phyloP scores from a whole-genome alignment of 2,113 vertebrate species.

The Pelecanoides urinatrix region DNA sequence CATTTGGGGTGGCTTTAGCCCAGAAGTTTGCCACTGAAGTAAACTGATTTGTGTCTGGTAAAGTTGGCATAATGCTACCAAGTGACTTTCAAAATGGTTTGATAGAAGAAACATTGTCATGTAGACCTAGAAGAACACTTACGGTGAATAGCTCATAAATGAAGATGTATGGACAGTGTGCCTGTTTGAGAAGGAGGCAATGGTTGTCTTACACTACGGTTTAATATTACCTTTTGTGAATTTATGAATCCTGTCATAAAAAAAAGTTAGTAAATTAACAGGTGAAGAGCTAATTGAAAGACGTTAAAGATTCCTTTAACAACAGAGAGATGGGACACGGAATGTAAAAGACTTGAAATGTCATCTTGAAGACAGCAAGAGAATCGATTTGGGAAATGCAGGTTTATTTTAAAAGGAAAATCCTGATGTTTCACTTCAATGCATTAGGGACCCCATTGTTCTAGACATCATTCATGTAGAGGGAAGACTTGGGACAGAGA shows the following conservation, averaged over 20 bases:
- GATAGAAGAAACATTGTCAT: neutral
- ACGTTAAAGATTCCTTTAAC: neutral
- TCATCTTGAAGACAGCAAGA: neutral
- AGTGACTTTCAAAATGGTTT: too few species aligned
- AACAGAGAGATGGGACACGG: neutral
- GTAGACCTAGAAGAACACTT: neutral
- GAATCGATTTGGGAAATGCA: neutral
- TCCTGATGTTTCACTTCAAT: neutral
- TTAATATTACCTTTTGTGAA: neutral
- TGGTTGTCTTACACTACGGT: neutral
- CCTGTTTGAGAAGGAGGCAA: neutral
- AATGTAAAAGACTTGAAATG: neutral
- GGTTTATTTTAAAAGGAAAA: neutral
- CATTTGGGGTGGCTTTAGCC: neutral
- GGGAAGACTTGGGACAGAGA: neutral
- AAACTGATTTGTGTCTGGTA: neutral
- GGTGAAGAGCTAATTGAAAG: neutral
- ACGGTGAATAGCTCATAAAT: fast-evolving
- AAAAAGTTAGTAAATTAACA: neutral
- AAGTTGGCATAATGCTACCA: neutral
- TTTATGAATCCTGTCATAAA: neutral
- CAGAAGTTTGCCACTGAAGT: neutral
- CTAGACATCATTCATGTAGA: neutral
- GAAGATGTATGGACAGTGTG: too few species aligned
- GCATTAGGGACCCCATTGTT: neutral